Percentiles rank a stretch among this genome's conserved stretches.
Evolutionary conservation across 92 coral and sea anemone genomes (phyloP).

Genomic region (Nematostella vectensis): DNA sequence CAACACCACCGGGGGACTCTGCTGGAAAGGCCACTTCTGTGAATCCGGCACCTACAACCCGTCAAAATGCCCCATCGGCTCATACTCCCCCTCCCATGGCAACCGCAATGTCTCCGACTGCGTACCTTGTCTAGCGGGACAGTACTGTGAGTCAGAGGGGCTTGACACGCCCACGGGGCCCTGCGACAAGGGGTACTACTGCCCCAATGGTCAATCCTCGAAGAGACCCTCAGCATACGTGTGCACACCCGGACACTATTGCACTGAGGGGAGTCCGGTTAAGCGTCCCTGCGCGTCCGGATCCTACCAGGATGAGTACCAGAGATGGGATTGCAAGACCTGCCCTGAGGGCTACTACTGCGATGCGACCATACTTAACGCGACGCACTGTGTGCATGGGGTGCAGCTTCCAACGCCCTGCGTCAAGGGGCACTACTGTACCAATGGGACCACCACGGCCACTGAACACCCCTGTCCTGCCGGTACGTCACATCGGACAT

Average conservation of each 20-base stretch:
- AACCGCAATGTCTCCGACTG: constrained; percentile 70
- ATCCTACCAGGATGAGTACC: constrained; percentile 79
- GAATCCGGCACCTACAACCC: constrained; percentile 81
- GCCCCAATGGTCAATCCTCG: constrained; percentile 81
- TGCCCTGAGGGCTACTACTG: constrained; percentile 94
- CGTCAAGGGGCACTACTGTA: constrained; percentile 81
- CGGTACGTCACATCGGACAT: constrained; percentile 48
- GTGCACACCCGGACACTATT: constrained; percentile 91
- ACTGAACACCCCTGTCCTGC: constrained; percentile 83
- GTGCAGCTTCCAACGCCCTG: constrained; percentile 89
- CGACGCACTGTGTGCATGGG: constrained; percentile 81
- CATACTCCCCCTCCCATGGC: constrained; percentile 67
- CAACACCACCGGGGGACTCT: constrained; percentile 77
- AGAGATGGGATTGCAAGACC: constrained; percentile 58
- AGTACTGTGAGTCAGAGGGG: constrained; percentile 79
- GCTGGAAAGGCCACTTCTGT: constrained; percentile 81
- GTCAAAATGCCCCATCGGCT: constrained; percentile 76
- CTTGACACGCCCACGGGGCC: constrained; percentile 64
- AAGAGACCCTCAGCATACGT: constrained; percentile 58
- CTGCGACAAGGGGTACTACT: constrained; percentile 83
- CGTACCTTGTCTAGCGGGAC: constrained; percentile 69
- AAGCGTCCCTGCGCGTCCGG: constrained; percentile 74
- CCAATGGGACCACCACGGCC: constrained; percentile 80
- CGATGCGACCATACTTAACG: constrained; percentile 83
- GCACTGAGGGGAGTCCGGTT: constrained; percentile 70